Evolutionary conservation across 2,113 vertebrate species (phyloP).

Genomic region (Lonchura striata): DNA sequence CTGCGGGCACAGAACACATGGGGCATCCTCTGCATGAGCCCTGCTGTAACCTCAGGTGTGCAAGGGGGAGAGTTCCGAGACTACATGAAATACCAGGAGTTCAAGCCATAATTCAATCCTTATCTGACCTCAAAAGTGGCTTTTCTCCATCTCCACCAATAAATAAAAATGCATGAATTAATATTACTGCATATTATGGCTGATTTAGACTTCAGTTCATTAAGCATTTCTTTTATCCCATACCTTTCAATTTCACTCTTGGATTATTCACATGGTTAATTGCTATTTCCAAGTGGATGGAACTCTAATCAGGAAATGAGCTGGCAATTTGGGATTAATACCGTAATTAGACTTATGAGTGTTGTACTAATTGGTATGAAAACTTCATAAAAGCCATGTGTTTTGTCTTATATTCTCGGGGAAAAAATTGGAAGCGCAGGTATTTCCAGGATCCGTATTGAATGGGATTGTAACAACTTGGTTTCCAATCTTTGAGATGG

Average conservation of each 20-base stretch:
- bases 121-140: background rate
- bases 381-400: background rate
- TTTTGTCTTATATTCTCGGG: background rate
- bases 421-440: background rate
- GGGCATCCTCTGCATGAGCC: background rate
- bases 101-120: background rate
- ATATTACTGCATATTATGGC: background rate
- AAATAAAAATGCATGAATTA: background rate
- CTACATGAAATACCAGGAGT: background rate
- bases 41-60: background rate
- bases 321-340: background rate
- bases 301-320: slow-evolving; percentile 31
- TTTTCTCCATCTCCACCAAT: background rate
- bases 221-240: background rate
- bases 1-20: rapidly evolving
- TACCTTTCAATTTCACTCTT: background rate
- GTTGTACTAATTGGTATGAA: background rate
- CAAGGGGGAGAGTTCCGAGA: background rate
- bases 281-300: background rate
- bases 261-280: background rate
- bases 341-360: background rate
- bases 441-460: background rate
- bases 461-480: background rate
- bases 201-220: background rate
- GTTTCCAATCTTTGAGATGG: background rate